Base-by-base conservation (phyloP, 2,888 invertebrate species). In the Poecilobothrus nobilitatus region DNA sequence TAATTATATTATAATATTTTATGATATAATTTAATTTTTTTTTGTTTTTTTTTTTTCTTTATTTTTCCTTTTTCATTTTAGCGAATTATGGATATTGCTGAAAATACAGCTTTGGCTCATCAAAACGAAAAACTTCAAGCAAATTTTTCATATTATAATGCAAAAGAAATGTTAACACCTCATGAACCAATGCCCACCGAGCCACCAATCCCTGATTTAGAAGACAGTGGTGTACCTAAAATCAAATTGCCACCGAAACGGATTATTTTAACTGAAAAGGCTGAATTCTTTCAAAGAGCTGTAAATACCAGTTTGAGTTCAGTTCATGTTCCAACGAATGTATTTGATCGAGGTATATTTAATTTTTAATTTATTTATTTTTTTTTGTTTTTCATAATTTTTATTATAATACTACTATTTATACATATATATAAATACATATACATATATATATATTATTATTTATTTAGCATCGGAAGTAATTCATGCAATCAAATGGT, bases 271-370 rank as follows among this genome's bases (percentile, higher is more conserved):
- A 86, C 85, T 70, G 85, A 86, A 74, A 91, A 90, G 79, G 83
- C 86, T 53, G 91, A 93, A 77, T 95, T 94, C 81, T 91, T 90
- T 73, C 87, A 91, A 77, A 88, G 89, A 71, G 86, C 87, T 37
- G 89, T 91, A 37, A 94, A 93, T 79, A 86, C 87, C 63, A 91
- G 87, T 78, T 86, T 89, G 78, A 94, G 94, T 77, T 92, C 95
- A 72, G 94, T 97, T 63, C 97, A 97, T 80, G 94, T 97, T 66
- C 97, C 97, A 44, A 95, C 95, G 71, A 97, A 96, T 82, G 95
- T 97, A 70, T 97, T 91, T 81, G 94, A 95, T 77, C 87, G 91
- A 87, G 91, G 91, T 91, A 83, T 83, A 73, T 67, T 44, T 53
- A 63, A 53, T 41, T 37, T 62, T 66, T n/a, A n/a, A n/a, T n/a